Conservation (phyloP, 2,113 vertebrate species). For the Thryonomys swinderianus region DNA sequence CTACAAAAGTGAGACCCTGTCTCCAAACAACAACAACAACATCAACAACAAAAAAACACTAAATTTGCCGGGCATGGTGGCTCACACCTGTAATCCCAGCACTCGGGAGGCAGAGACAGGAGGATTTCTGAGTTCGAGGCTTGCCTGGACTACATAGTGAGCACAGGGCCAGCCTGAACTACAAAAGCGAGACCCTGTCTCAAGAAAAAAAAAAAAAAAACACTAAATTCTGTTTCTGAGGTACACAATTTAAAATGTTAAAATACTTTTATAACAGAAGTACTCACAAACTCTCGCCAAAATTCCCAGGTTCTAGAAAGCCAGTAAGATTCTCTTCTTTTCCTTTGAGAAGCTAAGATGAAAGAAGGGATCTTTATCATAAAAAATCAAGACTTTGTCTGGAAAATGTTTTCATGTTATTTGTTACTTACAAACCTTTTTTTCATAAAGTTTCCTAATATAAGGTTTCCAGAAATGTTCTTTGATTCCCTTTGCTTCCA, state of each 20-base stretch:
- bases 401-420: slow-evolving; percentile 31
- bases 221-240: background rate
- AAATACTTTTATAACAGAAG: background rate
- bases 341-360: slow-evolving; percentile 92
- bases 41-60: no score
- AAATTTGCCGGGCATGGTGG: no score
- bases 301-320: slow-evolving; percentile 95
- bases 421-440: slow-evolving; percentile 89
- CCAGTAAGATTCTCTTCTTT: slow-evolving; percentile 95
- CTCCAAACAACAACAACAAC: no score
- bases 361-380: slow-evolving; percentile 52
- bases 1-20: no score
- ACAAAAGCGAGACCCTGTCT: no score
- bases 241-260: background rate
- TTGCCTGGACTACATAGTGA: no score
- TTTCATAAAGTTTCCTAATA: slow-evolving; percentile 94
- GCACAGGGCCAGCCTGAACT: no score
- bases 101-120: no score
- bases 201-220: background rate
- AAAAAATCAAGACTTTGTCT: background rate
- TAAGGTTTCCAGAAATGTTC: slow-evolving; percentile 99
- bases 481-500: slow-evolving; percentile 97
- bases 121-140: no score
- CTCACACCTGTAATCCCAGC: no score
- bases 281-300: slow-evolving; percentile 96